Evolutionary conservation across 2,113 vertebrate genomes (phyloP), one percentile per base, ranked within the genome.

Genomic region (Anarhynchus alexandrinus): DNA sequence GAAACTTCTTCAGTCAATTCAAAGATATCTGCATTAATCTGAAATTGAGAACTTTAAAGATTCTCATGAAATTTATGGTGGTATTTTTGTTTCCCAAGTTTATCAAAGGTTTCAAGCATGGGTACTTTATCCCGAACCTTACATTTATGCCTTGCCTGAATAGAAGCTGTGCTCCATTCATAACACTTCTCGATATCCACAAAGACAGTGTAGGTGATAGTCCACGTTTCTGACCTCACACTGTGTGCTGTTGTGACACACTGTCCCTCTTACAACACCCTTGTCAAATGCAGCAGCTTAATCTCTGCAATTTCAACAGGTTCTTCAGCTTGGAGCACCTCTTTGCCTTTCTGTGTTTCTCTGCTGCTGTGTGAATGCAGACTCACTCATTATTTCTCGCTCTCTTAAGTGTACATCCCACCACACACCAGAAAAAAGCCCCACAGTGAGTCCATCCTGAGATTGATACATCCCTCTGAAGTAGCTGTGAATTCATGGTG

Each of bases 231-330:
- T 62, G 25, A 54, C 26, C 8, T 77, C 3, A 0, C 22, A 10
- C 9, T 38, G 5, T 17, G 1, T 62, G 54, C 26, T 90, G 34
- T 81, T 71, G 29, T 45, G 47, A 58, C 12, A 59, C 22, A 9
- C 6, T 72, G 38, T 36, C 32, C n/a, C 23, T 66, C 10, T 2
- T 36, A 34, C 42, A 52, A 16, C 0, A 0, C 1, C 0, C 29
- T 62, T 52, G 25, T 25, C 47, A 83, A 73, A 62, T 19, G 9
- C 20, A 49, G 12, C 26, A 27, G 13, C 20, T 58, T 70, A 34
- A 76, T 89, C 69, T 70, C 42, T 71, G 23, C 29, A 34, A 2
- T 84, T 88, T 83, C 59, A 66, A 9, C 16, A 36, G 7, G 14
- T 76, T 61, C 18, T 65, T 86, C 25, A 61, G 1, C 17, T 43